These are phyloP conservation scores for Brachionus angularis DNA, from an alignment of 1,140 invertebrate species.

Conservation along the genomic window DNA sequence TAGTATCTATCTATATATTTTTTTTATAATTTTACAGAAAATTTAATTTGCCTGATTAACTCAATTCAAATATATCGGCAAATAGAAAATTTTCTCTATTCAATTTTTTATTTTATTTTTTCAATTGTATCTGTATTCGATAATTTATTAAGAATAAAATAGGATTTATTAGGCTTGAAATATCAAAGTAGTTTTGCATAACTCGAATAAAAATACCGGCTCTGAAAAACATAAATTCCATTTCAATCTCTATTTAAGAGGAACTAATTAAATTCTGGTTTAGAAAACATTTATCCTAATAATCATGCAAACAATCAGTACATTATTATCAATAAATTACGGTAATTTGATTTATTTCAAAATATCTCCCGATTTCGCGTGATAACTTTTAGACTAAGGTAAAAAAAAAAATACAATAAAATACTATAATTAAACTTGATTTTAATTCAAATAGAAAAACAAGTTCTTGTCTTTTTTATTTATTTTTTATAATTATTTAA, in stretches of 20 bases:
- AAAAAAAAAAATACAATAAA: no score
- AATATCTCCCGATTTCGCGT: no score
- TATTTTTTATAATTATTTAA: no score
- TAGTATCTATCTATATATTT: background rate
- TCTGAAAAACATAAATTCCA: no score
- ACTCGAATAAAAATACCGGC: constrained; percentile 16
- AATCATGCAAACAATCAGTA: constrained; percentile 41
- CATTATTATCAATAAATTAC: constrained; percentile 37
- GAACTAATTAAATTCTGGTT: constrained; percentile 40
- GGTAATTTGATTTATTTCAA: constrained; percentile 29
- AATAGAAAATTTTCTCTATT: constrained; percentile 15
- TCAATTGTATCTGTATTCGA: constrained; percentile 33
- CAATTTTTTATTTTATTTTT: constrained; percentile 1
- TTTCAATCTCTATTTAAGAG: constrained; percentile 16
- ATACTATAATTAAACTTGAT: no score
- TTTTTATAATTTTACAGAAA: constrained; percentile 27
- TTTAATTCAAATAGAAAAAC: no score
- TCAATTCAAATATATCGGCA: constrained; percentile 42
- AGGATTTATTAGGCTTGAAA: constrained; percentile 27
- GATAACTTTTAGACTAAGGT: no score
- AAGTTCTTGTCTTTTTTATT: no score
- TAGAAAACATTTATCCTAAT: background rate
- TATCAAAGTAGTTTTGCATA: constrained; percentile 41
- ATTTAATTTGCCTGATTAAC: constrained; percentile 41
- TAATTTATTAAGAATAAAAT: no score